Percentiles rank a stretch among this genome's conserved stretches.
phyloP scores from a whole-genome alignment of 2,888 invertebrate genomes.

The Flexamia atlantica region DNA sequence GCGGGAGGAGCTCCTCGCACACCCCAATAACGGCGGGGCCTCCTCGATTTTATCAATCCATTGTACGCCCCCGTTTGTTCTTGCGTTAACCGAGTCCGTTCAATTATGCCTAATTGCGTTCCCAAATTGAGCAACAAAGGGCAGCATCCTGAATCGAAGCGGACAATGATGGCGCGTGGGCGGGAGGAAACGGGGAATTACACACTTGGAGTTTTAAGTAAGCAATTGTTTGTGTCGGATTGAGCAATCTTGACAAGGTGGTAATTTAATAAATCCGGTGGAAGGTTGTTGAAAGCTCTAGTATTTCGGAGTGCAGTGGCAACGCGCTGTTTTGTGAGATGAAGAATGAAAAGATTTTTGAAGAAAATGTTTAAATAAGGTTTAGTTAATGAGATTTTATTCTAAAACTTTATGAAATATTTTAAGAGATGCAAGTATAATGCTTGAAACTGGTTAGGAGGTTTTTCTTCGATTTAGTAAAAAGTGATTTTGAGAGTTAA shows the following conservation, averaged over 20 bases:
- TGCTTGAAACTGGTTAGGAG: no score
- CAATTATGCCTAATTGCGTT: slow-evolving; percentile 56
- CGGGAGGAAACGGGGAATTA: slow-evolving; percentile 46
- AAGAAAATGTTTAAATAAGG: no score
- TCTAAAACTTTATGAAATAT: no score
- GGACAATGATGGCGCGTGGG: slow-evolving; percentile 15
- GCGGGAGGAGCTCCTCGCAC: background rate
- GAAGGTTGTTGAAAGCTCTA: no score
- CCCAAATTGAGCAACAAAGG: slow-evolving; percentile 59
- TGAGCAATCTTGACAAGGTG: slow-evolving; percentile 43
- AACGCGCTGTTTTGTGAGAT: no score
- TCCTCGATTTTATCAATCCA: slow-evolving; percentile 57
- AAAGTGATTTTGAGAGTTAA: no score
- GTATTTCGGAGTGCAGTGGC: no score
- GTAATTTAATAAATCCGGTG: background rate
- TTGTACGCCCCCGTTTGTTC: slow-evolving; percentile 59
- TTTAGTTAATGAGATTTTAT: no score
- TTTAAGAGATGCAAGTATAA: no score
- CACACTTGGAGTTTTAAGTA: slow-evolving; percentile 43
- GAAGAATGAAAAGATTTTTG: no score
- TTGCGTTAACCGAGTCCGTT: slow-evolving; percentile 53
- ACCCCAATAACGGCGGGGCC: background rate
- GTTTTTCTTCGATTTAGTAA: no score
- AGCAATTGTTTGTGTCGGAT: slow-evolving; percentile 25
- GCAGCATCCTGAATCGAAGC: slow-evolving; percentile 30